Conservation (phyloP, 2,113 vertebrate species). For the Ahaetulla prasina region DNA sequence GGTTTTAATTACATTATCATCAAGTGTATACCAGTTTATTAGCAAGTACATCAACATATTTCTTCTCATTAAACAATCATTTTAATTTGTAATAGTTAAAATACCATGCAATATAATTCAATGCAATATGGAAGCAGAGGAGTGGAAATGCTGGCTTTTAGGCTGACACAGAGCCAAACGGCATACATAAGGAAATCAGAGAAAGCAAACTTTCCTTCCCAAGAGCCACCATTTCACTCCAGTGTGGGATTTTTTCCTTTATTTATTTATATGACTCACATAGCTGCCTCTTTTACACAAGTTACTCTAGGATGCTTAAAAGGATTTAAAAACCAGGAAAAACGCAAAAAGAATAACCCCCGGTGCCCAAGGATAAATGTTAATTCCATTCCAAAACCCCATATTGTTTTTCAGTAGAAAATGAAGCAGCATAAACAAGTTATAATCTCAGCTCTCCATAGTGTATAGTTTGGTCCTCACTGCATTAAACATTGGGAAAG, state of each 20-base stretch:
- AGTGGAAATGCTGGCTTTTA: not conserved
- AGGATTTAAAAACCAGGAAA: not conserved
- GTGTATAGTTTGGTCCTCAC: not conserved
- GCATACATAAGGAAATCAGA: not conserved
- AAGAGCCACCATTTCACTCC: not conserved
- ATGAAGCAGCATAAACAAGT: not conserved
- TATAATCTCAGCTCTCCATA: not conserved
- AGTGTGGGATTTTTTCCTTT: not conserved
- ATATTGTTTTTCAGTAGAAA: not conserved
- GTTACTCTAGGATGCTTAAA: not conserved
- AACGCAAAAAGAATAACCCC: not conserved
- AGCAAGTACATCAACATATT: not conserved
- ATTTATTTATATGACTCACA: not conserved
- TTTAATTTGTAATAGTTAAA: not conserved
- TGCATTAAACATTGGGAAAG: not conserved
- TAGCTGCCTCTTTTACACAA: not conserved
- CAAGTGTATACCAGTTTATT: slow-evolving; percentile 20
- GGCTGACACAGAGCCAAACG: not conserved
- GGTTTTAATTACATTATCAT: not conserved
- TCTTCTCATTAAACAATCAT: not conserved
- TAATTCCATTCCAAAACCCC: not conserved
- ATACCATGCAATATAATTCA: not conserved
- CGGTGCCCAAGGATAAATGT: not conserved
- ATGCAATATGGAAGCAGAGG: not conserved
- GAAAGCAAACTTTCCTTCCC: not conserved